Conservation (phyloP, 2,113 vertebrate species). For the Ammodytes marinus region DNA sequence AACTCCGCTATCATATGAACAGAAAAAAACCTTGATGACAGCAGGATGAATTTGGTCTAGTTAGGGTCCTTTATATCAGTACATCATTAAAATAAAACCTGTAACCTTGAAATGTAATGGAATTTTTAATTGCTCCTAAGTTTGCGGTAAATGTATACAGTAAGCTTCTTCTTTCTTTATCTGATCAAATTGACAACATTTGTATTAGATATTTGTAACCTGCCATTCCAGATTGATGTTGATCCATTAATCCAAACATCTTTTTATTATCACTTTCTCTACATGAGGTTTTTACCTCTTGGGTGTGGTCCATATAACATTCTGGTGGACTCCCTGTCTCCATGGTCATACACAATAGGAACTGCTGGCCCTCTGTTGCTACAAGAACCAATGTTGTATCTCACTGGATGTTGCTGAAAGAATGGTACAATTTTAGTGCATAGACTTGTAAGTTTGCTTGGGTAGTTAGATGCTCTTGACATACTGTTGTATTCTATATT, state of each 20-base stretch:
- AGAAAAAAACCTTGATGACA: neutral
- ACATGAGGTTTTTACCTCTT: conserved; percentile 24
- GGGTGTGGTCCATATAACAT: neutral
- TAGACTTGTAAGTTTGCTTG: neutral
- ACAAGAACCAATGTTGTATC: conserved; percentile 13
- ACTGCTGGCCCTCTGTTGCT: conserved; percentile 33
- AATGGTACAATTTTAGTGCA: neutral
- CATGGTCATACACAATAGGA: conserved; percentile 47
- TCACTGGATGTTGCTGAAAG: conserved; percentile 51
- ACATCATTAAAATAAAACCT: neutral
- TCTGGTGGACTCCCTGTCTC: conserved; percentile 29
- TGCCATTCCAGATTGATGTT: neutral
- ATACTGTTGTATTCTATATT: neutral
- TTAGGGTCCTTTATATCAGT: too few relatives aligned
- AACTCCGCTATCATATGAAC: conserved; percentile 11
- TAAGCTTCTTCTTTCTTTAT: neutral
- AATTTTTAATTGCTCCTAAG: neutral
- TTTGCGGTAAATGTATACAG: neutral
- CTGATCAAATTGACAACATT: neutral
- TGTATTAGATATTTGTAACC: neutral
- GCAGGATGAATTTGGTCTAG: neutral
- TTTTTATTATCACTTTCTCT: neutral
- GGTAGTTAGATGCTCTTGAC: neutral
- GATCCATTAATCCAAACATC: neutral
- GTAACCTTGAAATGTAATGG: neutral